Conservation (phyloP, 2,113 vertebrate species). For the Oreocharis arfaki region DNA sequence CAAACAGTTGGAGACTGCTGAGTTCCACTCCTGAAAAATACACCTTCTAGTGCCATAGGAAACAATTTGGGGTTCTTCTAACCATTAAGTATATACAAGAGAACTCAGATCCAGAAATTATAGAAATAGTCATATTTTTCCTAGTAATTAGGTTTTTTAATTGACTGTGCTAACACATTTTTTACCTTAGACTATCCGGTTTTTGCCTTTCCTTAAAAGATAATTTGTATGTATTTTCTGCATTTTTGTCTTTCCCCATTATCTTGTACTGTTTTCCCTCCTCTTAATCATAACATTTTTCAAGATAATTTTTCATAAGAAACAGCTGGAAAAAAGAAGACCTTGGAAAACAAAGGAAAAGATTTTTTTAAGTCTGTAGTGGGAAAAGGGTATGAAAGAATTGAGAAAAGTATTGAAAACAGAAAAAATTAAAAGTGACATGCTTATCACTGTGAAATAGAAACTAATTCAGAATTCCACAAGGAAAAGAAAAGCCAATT, state of each 20-base stretch:
- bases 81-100: background rate
- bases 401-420: background rate
- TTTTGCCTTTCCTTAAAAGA: background rate
- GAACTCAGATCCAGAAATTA: background rate
- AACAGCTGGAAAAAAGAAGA: background rate
- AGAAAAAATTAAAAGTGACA: background rate
- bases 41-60: background rate
- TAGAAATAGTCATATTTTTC: background rate
- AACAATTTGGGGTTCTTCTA: background rate
- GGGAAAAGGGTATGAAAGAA: background rate
- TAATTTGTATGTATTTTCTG: background rate
- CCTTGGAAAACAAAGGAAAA: background rate
- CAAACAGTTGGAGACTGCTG: background rate
- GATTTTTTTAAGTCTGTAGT: background rate
- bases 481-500: background rate
- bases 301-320: background rate
- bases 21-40: background rate
- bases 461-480: background rate
- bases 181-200: background rate
- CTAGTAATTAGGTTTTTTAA: background rate
- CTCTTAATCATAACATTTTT: background rate
- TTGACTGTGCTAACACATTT: background rate
- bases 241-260: background rate
- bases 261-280: background rate
- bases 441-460: background rate